Conservation (phyloP, 2,797 vertebrate genomes). For the Sphaeramia orbicularis region DNA sequence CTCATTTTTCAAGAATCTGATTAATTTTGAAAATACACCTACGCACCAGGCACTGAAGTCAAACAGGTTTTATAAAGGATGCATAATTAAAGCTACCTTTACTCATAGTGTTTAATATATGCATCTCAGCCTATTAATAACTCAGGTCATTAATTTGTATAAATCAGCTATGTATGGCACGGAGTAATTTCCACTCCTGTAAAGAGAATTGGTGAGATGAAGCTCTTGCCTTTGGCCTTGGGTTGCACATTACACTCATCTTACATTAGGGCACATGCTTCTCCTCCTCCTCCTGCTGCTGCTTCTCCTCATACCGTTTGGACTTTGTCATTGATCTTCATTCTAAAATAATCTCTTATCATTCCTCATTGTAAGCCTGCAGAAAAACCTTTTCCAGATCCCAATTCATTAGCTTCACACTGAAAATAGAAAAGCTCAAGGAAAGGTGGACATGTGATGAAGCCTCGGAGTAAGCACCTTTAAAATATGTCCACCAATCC, state of each 20-base stretch:
- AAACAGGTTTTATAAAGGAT: constrained; percentile 84
- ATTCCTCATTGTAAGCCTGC: constrained; percentile 82
- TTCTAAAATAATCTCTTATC: constrained; percentile 87
- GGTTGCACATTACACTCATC: constrained; percentile 78
- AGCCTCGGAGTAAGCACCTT: constrained; percentile 69
- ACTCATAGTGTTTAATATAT: constrained; percentile 85
- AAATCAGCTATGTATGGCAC: constrained; percentile 81
- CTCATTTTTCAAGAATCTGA: constrained; percentile 61
- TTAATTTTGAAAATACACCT: constrained; percentile 69
- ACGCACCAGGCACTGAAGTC: constrained; percentile 60
- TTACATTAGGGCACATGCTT: constrained; percentile 70
- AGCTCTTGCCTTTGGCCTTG: constrained; percentile 81
- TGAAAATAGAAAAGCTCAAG: constrained; percentile 82
- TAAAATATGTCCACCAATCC: constrained; percentile 65
- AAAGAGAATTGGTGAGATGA: constrained; percentile 79
- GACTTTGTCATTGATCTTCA: constrained; percentile 85
- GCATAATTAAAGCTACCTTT: constrained; percentile 87
- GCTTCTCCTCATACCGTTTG: constrained; percentile 73
- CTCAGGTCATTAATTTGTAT: constrained; percentile 81
- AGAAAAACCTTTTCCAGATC: constrained; percentile 81
- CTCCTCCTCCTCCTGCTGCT: constrained; percentile 56
- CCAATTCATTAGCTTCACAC: constrained; percentile 81
- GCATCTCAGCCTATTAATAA: constrained; percentile 84
- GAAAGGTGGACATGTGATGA: constrained; percentile 74
- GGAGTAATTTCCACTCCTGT: constrained; percentile 80